Evolutionary conservation across 1,140 invertebrate species (phyloP), one percentile per base, ranked within the genome.

Genomic region (Phocides pigmalion): DNA sequence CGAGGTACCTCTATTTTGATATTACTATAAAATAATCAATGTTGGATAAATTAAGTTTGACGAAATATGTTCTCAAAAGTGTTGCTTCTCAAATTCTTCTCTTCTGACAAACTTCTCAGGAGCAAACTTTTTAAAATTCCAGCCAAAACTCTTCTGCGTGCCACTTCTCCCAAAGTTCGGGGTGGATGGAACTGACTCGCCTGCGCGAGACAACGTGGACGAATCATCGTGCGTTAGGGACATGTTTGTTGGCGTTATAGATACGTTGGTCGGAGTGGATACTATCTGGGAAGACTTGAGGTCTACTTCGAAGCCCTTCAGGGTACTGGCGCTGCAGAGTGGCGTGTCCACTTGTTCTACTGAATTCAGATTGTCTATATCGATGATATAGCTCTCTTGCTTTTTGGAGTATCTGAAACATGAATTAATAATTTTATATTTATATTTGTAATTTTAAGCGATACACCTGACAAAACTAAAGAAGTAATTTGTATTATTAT

Each of bases 321-420:
- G 62, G 0, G 64, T 66, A 16, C 80, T 84, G 1, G 91, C 87
- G 62, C 89, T 92, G 77, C 91, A 92, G 4, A 92, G 78, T 0
- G 91, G 91, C 0, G 88, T 92, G 12, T 87, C 87, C 0, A 92
- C 85, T 62, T 89, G 82, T 35, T 90, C 84, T 0, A 90, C 78
- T 0, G 82, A 79, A 62, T 92, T 76, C 4, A 92, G 65, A 16
- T 85, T 78, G 0, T 90, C 89, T 0, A 66, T 25, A 46, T 92
- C 87, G 1, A 92, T 89, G 1, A 68, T 62, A 67, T 91, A 92
- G 1, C 82, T 68, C 71, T 87, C 84, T 0, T 86, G 62, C 49
- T 83, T 79, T 56, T 80, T 83, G 15, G 76, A 85, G 56, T 89
- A 92, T 14, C 91, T 92, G 71, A 4, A 77, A 77, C 15, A 47